Conservation (phyloP, 1,140 invertebrate species). For the Dreissena polymorpha region DNA sequence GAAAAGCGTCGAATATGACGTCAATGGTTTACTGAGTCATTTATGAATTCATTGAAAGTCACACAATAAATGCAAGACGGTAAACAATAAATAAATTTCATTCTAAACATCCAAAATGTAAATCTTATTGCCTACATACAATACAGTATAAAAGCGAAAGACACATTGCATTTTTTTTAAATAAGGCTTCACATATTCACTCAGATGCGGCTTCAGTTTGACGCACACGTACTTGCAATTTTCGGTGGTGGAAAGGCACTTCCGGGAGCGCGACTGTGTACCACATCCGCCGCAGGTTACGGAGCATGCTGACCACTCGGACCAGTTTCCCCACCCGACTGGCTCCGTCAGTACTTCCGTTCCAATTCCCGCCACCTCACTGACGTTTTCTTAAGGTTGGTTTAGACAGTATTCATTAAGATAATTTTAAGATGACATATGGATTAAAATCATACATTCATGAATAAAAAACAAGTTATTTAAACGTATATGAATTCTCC, state of each 20-base stretch:
- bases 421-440: slow-evolving; percentile 1
- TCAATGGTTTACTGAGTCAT: not conserved
- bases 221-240: slow-evolving; percentile 8
- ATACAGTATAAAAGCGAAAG: not conserved
- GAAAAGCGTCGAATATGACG: not conserved
- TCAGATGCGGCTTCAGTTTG: not conserved
- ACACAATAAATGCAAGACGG: not conserved
- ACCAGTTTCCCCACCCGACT: not conserved
- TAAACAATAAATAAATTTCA: not conserved
- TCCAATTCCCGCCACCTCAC: not conserved
- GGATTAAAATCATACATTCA: not conserved
- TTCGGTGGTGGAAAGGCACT: not conserved
- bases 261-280: not conserved
- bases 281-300: slow-evolving; percentile 14
- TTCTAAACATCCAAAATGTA: not conserved
- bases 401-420: not conserved
- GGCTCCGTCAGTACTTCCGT: slow-evolving; percentile 6
- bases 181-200: not conserved
- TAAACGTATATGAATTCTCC: not conserved
- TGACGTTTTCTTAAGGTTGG: not conserved
- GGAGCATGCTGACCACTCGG: slow-evolving; percentile 5
- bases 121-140: not conserved
- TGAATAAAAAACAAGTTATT: not conserved
- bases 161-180: not conserved
- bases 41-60: not conserved